Percentiles rank a stretch among this genome's conserved stretches.
These are phyloP conservation scores for Cygnus olor DNA, from an alignment of 2,797 vertebrate species.

Conservation along the genomic window DNA sequence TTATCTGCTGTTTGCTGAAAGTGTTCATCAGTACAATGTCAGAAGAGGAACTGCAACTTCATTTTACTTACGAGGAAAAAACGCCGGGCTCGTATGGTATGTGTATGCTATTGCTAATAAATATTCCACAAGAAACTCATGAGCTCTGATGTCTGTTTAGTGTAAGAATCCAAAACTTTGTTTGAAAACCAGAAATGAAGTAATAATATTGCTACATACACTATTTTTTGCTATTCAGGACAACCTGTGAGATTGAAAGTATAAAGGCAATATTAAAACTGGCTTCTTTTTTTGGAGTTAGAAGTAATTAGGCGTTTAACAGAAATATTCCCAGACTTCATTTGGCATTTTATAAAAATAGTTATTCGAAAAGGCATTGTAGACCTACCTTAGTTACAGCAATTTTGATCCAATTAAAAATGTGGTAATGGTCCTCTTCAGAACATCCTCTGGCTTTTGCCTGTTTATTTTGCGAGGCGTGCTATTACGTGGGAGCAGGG, in stretches of 20 bases:
- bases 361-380: not conserved
- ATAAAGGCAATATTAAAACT: not conserved
- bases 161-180: not conserved
- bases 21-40: constrained; percentile 92
- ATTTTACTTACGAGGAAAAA: constrained; percentile 92
- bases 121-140: not conserved
- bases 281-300: not conserved
- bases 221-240: not conserved
- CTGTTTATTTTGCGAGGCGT: not conserved
- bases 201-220: not conserved
- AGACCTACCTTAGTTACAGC: not conserved
- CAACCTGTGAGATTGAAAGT: not conserved
- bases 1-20: constrained; percentile 96
- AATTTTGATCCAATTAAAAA: not conserved
- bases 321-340: not conserved
- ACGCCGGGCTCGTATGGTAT: constrained; percentile 86
- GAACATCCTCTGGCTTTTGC: not conserved
- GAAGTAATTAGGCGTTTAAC: not conserved
- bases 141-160: not conserved
- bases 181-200: not conserved
- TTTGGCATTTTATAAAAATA: not conserved
- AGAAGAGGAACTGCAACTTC: constrained; percentile 91
- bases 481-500: not conserved
- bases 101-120: not conserved
- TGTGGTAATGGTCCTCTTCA: not conserved